phyloP scores from a whole-genome alignment of 1,140 invertebrate genomes.

The Drosophila fuyamai region DNA sequence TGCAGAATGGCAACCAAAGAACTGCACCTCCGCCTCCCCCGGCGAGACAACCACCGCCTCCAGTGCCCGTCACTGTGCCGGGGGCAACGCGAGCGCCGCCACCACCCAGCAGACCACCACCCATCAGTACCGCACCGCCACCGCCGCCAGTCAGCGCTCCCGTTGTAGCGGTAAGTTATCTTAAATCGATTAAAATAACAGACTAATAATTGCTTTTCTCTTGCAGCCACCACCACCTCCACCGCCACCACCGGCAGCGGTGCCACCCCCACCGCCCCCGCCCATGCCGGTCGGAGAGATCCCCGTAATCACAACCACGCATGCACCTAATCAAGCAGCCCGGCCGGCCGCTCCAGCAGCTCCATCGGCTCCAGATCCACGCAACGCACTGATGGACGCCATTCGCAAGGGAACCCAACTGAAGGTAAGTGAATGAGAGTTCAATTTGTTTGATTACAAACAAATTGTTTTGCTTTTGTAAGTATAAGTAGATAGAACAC shows the following conservation, averaged over 20 bases:
- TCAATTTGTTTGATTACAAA: background rate
- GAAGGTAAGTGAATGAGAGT: conserved; percentile 85
- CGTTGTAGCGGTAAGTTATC: conserved; percentile 67
- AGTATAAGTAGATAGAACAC: too few relatives aligned
- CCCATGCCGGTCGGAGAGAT: conserved; percentile 75
- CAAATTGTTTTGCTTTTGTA: too few relatives aligned
- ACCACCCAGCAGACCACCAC: conserved; percentile 82
- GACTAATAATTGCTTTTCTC: background rate
- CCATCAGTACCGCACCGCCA: conserved; percentile 69
- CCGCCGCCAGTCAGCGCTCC: conserved; percentile 71
- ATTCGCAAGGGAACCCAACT: conserved; percentile 89
- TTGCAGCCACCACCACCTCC: conserved; percentile 77
- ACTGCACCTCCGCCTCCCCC: conserved; percentile 85
- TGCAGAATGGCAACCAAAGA: conserved; percentile 83
- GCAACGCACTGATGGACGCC: conserved; percentile 90
- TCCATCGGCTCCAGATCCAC: conserved; percentile 85
- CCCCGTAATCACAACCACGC: conserved; percentile 73
- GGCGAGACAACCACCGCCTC: conserved; percentile 84
- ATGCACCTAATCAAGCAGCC: conserved; percentile 53
- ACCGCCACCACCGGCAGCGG: conserved; percentile 61
- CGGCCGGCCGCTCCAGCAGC: conserved; percentile 40
- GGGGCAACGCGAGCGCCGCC: conserved; percentile 65
- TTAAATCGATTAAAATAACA: too few relatives aligned
- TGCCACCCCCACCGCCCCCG: conserved; percentile 76
- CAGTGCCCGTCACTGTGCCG: conserved; percentile 82